These are phyloP conservation scores for Rhagonycha lutea DNA, from an alignment of 2,888 invertebrate species.

Conservation along the genomic window DNA sequence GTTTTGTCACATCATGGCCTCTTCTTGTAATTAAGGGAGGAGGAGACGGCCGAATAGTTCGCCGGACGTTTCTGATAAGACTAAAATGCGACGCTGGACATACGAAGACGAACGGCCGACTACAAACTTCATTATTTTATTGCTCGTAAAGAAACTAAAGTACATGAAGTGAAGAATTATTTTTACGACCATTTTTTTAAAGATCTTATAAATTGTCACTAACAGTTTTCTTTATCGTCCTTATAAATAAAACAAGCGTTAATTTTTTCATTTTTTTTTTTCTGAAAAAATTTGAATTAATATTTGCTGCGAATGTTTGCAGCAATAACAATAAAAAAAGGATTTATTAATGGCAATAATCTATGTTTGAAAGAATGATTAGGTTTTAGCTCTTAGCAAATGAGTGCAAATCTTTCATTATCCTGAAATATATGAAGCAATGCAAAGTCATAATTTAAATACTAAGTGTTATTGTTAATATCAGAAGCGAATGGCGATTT, in stretches of 20 bases:
- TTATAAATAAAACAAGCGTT: background rate
- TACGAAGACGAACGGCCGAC: conserved; percentile 29
- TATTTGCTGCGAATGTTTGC: background rate
- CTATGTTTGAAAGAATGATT: conserved; percentile 15
- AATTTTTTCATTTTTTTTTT: background rate
- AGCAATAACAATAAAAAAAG: background rate
- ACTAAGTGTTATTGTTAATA: conserved; percentile 58
- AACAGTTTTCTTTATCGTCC: background rate
- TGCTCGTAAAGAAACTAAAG: conserved; percentile 9
- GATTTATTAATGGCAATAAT: background rate
- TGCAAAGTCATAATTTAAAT: conserved; percentile 58
- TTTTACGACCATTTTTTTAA: background rate
- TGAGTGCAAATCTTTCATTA: conserved; percentile 56
- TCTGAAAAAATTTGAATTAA: background rate
- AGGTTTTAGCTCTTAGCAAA: conserved; percentile 19
- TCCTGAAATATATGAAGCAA: conserved; percentile 56
- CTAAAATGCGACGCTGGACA: conserved; percentile 26
- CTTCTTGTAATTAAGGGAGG: conserved; percentile 36
- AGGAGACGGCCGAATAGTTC: conserved; percentile 34
- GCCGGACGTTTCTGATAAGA: conserved; percentile 32
- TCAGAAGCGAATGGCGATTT: conserved; percentile 54
- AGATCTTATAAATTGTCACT: background rate
- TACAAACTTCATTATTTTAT: conserved; percentile 21
- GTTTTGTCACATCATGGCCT: conserved; percentile 34
- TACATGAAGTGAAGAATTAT: background rate